Evolutionary conservation across 1,140 invertebrate genomes (phyloP), one percentile per base, ranked within the genome.

Genomic region (Andricus grossulariae): DNA sequence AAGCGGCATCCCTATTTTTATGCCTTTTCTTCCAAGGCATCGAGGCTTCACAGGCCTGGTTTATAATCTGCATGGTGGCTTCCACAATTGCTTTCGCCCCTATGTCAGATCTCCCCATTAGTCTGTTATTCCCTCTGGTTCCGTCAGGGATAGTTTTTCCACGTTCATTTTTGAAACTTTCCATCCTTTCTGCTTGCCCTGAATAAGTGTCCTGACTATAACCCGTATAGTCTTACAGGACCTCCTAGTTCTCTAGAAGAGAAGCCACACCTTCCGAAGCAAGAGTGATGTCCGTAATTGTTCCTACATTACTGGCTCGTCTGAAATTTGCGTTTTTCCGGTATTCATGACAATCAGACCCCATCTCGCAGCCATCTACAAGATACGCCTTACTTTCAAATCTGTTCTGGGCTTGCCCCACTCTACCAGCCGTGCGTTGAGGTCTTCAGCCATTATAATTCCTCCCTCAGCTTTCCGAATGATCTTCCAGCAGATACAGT

Each of bases 201-300:
- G 13, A n/a, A 18, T n/a, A n/a, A n/a, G n/a, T n/a, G n/a, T 54
- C 19, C n/a, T 19, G 11, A 19, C 12, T 55, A 0, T 4, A 19
- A 6, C 83, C 77, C 0, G 86, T 85, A n/a, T 82, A 50, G 0
- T 87, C 83, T 39, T 86, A 79, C 25, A 81, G 57, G 18, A 81
- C 80, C n/a, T 19, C 18, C 72, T 74, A 81, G 16, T 73, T 50
- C 0, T 15, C 2, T 5, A 77, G 18, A 13, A 6, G 2, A 12
- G 74, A 15, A 6, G 25, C 25, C 6, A 78, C 10, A 11, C 21
- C 45, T 51, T 77, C 71, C 18, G 74, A 73, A 2, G 60, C 55
- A 11, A 82, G n/a, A 50, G 75, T 70, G 25, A 80, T 51, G 49
- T 80, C 76, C 2, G 55, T 8, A 6, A 80, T 80, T 11, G 77